Conservation (phyloP, 1,140 invertebrate genomes). For the Metaphire vulgaris region DNA sequence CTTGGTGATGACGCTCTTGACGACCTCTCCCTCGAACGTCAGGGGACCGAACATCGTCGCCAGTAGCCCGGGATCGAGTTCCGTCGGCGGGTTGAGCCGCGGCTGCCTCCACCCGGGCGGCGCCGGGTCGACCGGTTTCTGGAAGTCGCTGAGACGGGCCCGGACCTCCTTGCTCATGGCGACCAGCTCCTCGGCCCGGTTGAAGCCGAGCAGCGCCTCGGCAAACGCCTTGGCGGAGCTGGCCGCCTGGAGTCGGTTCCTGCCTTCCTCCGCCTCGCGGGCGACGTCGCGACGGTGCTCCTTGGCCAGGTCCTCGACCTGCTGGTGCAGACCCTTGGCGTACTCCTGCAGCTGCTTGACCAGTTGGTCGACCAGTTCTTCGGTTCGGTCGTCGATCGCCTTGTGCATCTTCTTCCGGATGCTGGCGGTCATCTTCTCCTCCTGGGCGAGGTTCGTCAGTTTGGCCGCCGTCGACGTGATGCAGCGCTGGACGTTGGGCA, state of each 20-base stretch:
- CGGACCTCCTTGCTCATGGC: conserved; percentile 26
- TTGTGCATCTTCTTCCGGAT: conserved; percentile 28
- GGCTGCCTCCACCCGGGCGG: conserved; percentile 28
- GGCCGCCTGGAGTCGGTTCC: conserved; percentile 19
- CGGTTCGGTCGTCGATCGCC: conserved; percentile 25
- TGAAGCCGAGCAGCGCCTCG: conserved; percentile 23
- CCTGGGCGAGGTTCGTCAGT: conserved; percentile 19
- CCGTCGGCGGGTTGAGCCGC: conserved; percentile 18
- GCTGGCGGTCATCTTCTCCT: conserved; percentile 28
- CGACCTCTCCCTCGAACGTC: conserved; percentile 29
- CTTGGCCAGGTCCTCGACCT: conserved; percentile 28
- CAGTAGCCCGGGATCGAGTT: conserved; percentile 3
- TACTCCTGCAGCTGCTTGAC: conserved; percentile 23
- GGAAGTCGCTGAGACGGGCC: conserved; percentile 21
- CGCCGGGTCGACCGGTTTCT: conserved; percentile 20
- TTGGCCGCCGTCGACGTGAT: conserved; percentile 18
- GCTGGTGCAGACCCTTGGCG: conserved; percentile 23
- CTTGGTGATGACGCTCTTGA: conserved; percentile 6
- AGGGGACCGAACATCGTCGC: conserved; percentile 26
- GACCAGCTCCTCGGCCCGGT: conserved; percentile 29
- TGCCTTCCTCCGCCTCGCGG: conserved; percentile 13
- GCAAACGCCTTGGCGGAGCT: conserved; percentile 16
- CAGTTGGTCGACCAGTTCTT: conserved; percentile 25
- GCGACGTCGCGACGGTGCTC: conserved; percentile 23
- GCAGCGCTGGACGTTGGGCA: conserved; percentile 3